These are phyloP conservation scores for Palythoa grandis DNA, from an alignment of 92 coral and sea anemone genomes.

Conservation along the genomic window DNA sequence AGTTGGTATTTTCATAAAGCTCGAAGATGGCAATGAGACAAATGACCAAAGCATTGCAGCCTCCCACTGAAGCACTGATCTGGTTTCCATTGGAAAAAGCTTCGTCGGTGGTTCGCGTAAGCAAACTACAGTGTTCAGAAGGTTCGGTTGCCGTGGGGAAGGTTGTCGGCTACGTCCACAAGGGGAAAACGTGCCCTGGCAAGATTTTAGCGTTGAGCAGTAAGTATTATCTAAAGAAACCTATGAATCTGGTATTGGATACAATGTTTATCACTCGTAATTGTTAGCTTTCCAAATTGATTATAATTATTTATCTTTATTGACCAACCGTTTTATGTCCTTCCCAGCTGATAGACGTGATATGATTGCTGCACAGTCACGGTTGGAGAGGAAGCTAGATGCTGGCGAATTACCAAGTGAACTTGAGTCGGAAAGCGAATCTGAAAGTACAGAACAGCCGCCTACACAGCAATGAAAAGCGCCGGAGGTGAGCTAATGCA, in stretches of 20 bases:
- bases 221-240: not conserved
- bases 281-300: not conserved
- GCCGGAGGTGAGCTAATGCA: not conserved
- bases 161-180: not conserved
- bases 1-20: not conserved
- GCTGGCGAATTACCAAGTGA: conserved; percentile 21
- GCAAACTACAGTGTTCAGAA: not conserved
- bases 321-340: conserved; percentile 9
- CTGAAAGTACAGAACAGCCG: not conserved
- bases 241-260: not conserved
- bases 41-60: not conserved
- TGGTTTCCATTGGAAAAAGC: not conserved
- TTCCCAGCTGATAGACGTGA: conserved; percentile 4
- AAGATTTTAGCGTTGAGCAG: conserved; percentile 16
- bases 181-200: not conserved
- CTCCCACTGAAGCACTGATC: conserved; percentile 11
- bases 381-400: conserved; percentile 17
- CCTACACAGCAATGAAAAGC: not conserved
- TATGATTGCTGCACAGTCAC: conserved; percentile 6
- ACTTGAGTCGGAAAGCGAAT: not conserved
- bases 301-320: not conserved
- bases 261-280: conserved; percentile 1
- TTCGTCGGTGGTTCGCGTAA: conserved; percentile 1
- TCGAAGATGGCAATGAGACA: not conserved
- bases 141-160: conserved; percentile 4